Conservation (phyloP, 2,888 invertebrate genomes). For the Panopea generosa region DNA sequence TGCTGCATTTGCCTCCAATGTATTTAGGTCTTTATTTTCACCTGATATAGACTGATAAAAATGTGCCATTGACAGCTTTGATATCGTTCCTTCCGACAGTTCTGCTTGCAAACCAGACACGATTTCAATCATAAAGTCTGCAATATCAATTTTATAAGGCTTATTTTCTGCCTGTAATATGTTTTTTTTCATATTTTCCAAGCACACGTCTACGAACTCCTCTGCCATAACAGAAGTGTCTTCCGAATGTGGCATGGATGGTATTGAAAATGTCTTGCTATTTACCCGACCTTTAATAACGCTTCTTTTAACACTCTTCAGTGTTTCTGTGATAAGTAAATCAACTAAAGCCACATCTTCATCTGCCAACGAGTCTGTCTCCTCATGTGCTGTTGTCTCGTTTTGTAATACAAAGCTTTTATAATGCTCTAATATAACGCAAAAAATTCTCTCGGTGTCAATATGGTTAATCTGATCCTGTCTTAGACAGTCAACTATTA, state of each 20-base stretch:
- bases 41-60: conserved; percentile 45
- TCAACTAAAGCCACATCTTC: conserved; percentile 50
- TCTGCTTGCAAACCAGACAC: conserved; percentile 37
- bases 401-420: conserved; percentile 25
- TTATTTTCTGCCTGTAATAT: neutral
- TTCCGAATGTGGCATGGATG: conserved; percentile 42
- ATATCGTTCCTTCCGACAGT: conserved; percentile 44
- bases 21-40: conserved; percentile 33
- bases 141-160: conserved; percentile 16
- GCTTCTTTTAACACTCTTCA: conserved; percentile 62
- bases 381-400: neutral
- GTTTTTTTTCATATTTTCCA: conserved; percentile 30
- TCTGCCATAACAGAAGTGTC: conserved; percentile 35
- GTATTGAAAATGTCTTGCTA: conserved; percentile 53
- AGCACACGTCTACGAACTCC: conserved; percentile 34
- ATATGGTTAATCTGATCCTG: conserved; percentile 46
- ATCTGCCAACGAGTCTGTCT: conserved; percentile 10
- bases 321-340: conserved; percentile 59
- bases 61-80: conserved; percentile 58
- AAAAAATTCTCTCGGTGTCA: conserved; percentile 65
- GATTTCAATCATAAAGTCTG: conserved; percentile 51
- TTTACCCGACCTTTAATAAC: conserved; percentile 53
- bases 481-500: conserved; percentile 51
- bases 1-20: conserved; percentile 46
- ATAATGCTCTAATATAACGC: conserved; percentile 62